Base-by-base conservation (phyloP, 2,797 vertebrate genomes). In the Siniperca scherzeri region DNA sequence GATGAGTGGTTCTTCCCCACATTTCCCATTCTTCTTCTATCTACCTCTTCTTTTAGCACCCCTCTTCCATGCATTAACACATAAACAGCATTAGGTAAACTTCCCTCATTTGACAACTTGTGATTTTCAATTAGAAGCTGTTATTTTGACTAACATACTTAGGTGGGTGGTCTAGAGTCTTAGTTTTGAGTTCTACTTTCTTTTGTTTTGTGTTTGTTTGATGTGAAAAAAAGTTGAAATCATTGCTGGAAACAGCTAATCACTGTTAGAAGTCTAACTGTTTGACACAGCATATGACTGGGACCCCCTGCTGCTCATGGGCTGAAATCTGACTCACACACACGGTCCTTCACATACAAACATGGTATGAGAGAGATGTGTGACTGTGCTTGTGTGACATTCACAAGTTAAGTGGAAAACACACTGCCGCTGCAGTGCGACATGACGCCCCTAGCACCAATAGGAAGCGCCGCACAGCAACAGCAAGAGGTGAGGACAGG, bases 311-410 rank as follows among this genome's bases (percentile, higher is more conserved):
- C 79, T 83, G 77, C 4, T 3, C 19, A 25, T 90, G 86, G 88
- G 84, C 60, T n/a, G 73, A 77, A 64, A 61, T 22, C 68, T 89
- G 83, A 88, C 71, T 87, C 86, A 87, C 76, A 81, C 52, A 73
- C 56, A 75, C 65, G n/a, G 36, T 38, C 75, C 40, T 76, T 80
- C 74, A 72, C 80, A 79, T 38, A 40, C 25, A 70, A 59, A 78
- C 60, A 14, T 64, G 73, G 42, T n/a, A 53, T 77, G 25, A 84
- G 72, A 93, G 70, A 73, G 73, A 75, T 67, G 85, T 78, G 83
- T 76, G 74, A 78, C 64, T 78, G 68, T 72, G 22, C 48, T 70
- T 71, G 46, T 74, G 70, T 52, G 38, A 82, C 61, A 55, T 70
- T 80, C 65, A 17, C 75, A 75, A 79, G 48, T 84, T 50, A 36